Evolutionary conservation across 2,113 vertebrate species (phyloP), one percentile per base, ranked within the genome.

Genomic region (Ctenodactylus gundi): DNA sequence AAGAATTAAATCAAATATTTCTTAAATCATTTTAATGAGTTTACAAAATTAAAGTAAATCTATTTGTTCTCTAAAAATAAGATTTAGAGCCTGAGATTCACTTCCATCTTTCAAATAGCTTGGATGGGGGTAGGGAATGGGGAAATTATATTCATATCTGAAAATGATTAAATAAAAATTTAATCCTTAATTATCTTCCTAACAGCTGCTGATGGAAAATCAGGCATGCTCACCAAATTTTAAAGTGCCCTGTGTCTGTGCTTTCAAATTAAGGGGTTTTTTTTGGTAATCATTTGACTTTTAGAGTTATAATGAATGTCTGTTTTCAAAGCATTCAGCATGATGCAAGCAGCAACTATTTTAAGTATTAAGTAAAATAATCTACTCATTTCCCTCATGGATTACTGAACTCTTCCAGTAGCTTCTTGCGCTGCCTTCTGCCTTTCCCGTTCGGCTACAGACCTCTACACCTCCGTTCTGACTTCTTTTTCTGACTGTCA

Each of bases 161-260:
- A 95, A 97, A 97, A 96, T 96, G 96, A 91, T 98, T 98, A 97
- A 98, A 97, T 97, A 96, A 98, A 97, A 91, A 96, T 98, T 97
- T 97, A 96, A 97, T 96, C 95, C 96, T 96, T 98, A 97, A 98
- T 97, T 98, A 98, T 97, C 96, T 67, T 96, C 18, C 90, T 97
- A 98, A 98, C 95, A 98, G 93, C 91, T 97, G 97, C 95, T 94
- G 85, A 17, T 96, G 83, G 1, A 97, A 98, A 98, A 88, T 97
- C 97, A 96, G 91, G 90, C 78, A 88, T 87, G 60, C n/a, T 94
- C 68, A 97, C 96, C 83, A 97, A 97, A 98, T 97, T 94, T 97
- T 92, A 97, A 97, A 97, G 96, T 96, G 97, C 93, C 94, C 94
- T 72, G 95, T 75, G 70, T 97, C 70, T 65, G 72, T 92, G 46